Conservation (phyloP, 2,113 vertebrate genomes). For the Columba janthina region DNA sequence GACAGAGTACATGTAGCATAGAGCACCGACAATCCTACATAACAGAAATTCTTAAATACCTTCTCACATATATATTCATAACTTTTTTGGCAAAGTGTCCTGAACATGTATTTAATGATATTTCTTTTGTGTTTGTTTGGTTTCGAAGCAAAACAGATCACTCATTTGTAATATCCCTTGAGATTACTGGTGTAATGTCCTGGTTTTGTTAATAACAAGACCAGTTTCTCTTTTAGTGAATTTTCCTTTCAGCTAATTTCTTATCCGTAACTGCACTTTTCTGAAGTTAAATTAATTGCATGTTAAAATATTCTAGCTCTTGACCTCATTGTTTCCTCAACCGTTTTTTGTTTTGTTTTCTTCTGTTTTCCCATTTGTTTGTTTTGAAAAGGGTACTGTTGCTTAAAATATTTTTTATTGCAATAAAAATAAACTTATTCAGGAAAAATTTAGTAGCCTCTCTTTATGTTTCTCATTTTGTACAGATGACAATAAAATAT, state of each 20-base stretch:
- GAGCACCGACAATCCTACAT: background rate
- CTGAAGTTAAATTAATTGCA: background rate
- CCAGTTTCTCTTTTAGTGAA: too few relatives aligned
- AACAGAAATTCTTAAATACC: background rate
- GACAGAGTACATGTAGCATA: background rate
- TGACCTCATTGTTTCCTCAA: background rate
- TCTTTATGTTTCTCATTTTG: background rate
- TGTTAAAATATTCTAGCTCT: background rate
- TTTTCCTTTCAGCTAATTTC: too few relatives aligned
- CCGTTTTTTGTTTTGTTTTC: too few relatives aligned
- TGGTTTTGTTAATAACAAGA: too few relatives aligned
- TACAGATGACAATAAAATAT: background rate
- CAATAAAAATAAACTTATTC: background rate
- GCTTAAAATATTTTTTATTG: background rate
- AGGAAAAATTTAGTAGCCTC: background rate
- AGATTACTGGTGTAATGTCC: too few relatives aligned
- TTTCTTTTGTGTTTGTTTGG: background rate
- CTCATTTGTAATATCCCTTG: background rate
- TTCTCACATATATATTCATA: background rate
- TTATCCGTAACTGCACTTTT: too few relatives aligned
- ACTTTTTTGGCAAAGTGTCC: background rate
- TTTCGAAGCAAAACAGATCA: background rate
- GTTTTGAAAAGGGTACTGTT: background rate
- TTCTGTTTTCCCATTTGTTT: too few relatives aligned
- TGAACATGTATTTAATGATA: background rate